Base-by-base conservation (phyloP, 2,888 invertebrate genomes). In the Lysandra coridon region DNA sequence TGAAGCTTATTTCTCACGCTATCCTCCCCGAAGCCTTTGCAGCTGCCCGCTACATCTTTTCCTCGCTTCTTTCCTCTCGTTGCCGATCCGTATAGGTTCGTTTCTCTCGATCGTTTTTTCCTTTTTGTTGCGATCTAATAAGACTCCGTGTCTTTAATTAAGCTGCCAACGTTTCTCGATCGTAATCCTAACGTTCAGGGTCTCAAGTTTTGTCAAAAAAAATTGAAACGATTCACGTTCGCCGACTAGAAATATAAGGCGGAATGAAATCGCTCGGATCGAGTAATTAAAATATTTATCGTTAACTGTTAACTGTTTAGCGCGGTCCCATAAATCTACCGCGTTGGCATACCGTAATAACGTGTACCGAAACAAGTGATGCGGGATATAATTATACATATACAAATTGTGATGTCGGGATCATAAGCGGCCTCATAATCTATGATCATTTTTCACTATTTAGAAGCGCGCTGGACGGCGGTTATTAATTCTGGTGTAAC, bases 1-100 rank as follows among this genome's bases (percentile, higher is more conserved):
- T 86, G 85, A 85, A 87, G 88, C 87, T 89, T 85, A 88, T 90
- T 92, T 93, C 93, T 93, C 93, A 93, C 92, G 92, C 91, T 91
- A 88, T 89, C 84, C 84, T 82, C 85, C 84, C 85, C 84, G 85
- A 85, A 84, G 83, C 80, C 85, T 85, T 85, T 84, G 85, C 85
- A 84, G 84, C 86, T 84, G 84, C 84, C 79, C 80, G 81, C 82
- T 82, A 80, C 80, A 79, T 17, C 74, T 64, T 81, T 80, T 82
- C 77, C 79, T 82, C 80, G 44, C 76, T 69, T 79, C 78, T 74
- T 80, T 78, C 74, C 75, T 79, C 57, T 75, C 78, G 33, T 73
- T 49, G 33, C 76, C 33, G 30, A 49, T 73, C 33, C 49, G 23
- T 64, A 77, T 76, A n/a, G 33, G 37, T 44, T 53, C 69, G 30